Conservation (phyloP, 2,113 vertebrate species). For the Jacana jacana region DNA sequence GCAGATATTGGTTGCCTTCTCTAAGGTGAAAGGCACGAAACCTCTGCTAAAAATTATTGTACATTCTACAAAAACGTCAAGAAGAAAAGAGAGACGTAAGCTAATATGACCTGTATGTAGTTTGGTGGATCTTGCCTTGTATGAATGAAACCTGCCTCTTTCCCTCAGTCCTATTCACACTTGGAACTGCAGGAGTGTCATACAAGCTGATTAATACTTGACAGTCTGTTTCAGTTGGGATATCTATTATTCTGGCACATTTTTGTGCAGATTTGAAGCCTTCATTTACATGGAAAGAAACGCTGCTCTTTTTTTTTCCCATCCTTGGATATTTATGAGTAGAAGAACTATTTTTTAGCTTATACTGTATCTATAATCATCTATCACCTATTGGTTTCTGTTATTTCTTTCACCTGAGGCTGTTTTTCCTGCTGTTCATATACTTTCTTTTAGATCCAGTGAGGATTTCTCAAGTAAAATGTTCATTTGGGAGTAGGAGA, state of each 20-base stretch:
- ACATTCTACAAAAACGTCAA: background rate
- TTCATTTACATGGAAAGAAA: background rate
- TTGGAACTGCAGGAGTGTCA: background rate
- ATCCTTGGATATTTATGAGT: background rate
- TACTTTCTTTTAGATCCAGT: background rate
- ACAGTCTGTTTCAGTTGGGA: background rate
- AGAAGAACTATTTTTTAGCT: background rate
- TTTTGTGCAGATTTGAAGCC: background rate
- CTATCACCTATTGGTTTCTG: background rate
- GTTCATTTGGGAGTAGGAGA: background rate
- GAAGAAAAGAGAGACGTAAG: background rate
- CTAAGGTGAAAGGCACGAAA: background rate
- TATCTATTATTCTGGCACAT: constrained; percentile 4
- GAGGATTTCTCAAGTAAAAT: background rate
- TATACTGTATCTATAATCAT: background rate
- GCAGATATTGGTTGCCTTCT: background rate
- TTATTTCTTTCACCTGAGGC: background rate
- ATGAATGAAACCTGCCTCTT: constrained; percentile 20
- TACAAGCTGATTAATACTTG: background rate
- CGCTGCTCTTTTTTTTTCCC: background rate
- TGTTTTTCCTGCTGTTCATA: background rate
- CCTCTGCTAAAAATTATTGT: background rate
- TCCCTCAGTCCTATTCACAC: background rate
- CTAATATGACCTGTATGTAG: background rate
- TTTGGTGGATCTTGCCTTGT: background rate